Evolutionary conservation across 2,113 vertebrate species (phyloP), one percentile per base, ranked within the genome.

Genomic region (Tachuris rubrigastra): DNA sequence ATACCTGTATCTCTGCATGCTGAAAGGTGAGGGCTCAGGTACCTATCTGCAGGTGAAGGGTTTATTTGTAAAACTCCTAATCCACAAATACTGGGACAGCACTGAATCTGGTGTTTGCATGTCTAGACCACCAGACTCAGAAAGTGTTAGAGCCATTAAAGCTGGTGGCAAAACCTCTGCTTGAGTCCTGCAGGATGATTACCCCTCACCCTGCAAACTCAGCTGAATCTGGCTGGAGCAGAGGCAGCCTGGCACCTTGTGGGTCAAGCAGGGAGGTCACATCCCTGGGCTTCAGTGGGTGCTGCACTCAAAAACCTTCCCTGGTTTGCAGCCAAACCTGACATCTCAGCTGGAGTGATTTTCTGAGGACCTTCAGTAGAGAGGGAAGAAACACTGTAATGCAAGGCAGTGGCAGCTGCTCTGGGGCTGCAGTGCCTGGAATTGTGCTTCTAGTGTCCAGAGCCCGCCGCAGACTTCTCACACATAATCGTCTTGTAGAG

Each of bases 381-480:
- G 33, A 60, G 41, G 31, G 53, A 46, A 55, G 65, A n/a, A 84
- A n/a, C 19, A 23, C 0, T 22, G 31, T 8, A 7, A 8, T 77
- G 63, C 47, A 69, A 49, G 44, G n/a, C 7, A 35, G 47, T 9
- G 67, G 46, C 68, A 47, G 56, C 31, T 62, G 71, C 55, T 42
- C 30, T 15, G 67, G 37, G 74, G 23, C 72, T 79, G 59, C 71
- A 24, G 74, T 25, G 56, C 30, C 60, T 20, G n/a, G 18, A 46
- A 1, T 4, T 14, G 27, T 41, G n/a, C 46, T 73, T 33, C 41
- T 89, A 89, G 71, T 73, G 80, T n/a, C n/a, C 86, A 33, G 44
- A 62, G 67, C 41, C 49, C 7, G 3, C n/a, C 0, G 1, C 81
- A 85, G 69, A 63, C 41, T 14, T 89, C 37, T 67, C 4, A 0